Evolutionary conservation across 2,797 vertebrate genomes (phyloP).

Genomic region (Sebastes vulpes): DNA sequence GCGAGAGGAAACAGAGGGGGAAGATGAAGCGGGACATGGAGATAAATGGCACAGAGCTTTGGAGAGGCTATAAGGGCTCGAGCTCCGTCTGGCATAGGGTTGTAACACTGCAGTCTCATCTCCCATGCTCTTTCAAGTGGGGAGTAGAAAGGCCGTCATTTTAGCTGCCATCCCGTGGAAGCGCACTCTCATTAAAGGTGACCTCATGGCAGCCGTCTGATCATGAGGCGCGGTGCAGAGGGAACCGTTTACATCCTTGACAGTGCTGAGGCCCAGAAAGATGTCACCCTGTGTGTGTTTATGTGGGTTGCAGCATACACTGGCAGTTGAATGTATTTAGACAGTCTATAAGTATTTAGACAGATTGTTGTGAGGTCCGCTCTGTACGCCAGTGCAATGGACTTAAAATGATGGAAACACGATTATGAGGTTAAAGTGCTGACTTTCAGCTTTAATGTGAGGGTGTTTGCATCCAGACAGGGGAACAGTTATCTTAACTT

Average conservation of each 20-base stretch:
- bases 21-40: slow-evolving; percentile 49
- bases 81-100: slow-evolving; percentile 44
- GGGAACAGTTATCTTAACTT: neutral
- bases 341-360: neutral
- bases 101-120: slow-evolving; percentile 47
- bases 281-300: neutral
- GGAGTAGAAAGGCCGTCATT: slow-evolving; percentile 58
- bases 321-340: neutral
- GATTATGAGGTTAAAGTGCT: neutral
- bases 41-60: slow-evolving; percentile 61
- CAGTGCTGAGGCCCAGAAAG: slow-evolving; percentile 2
- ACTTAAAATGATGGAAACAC: neutral
- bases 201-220: slow-evolving; percentile 56
- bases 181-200: slow-evolving; percentile 61
- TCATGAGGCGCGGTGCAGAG: slow-evolving; percentile 17
- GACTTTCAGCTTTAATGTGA: neutral
- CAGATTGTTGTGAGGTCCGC: neutral
- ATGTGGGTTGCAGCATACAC: neutral
- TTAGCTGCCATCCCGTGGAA: slow-evolving; percentile 50
- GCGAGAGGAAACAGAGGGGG: slow-evolving; percentile 5
- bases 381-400: neutral
- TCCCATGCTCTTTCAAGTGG: slow-evolving; percentile 73
- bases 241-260: slow-evolving; percentile 35
- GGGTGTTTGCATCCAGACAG: neutral
- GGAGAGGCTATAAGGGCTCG: slow-evolving; percentile 55